phyloP scores from a whole-genome alignment of 2,888 invertebrate species.

The Liopterus haemorrhoidalis region DNA sequence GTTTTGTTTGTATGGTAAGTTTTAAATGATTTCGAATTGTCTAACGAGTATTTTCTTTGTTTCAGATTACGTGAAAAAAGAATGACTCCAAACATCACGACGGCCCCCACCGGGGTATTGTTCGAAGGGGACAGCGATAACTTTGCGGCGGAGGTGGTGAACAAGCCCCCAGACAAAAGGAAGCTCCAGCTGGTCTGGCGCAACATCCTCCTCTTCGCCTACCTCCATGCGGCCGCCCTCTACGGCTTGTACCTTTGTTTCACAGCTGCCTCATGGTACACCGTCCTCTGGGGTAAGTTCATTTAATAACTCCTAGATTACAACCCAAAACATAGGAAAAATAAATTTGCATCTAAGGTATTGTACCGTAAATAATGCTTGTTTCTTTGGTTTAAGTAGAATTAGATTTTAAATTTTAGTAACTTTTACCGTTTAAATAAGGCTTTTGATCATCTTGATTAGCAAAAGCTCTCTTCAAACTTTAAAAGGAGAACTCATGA shows the following conservation, averaged over 20 bases:
- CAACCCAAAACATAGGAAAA: neutral
- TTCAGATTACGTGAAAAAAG: too few species aligned
- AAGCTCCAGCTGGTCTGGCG: constrained; percentile 69
- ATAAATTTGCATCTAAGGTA: neutral
- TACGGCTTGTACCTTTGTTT: constrained; percentile 70
- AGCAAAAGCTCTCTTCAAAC: too few species aligned
- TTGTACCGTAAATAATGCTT: too few species aligned
- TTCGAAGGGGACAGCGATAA: constrained; percentile 61
- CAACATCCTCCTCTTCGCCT: constrained; percentile 71
- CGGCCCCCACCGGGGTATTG: constrained; percentile 53
- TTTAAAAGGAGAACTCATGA: too few species aligned
- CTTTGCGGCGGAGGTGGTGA: constrained; percentile 30
- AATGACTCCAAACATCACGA: constrained; percentile 43
- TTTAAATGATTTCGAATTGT: too few species aligned
- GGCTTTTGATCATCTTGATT: too few species aligned
- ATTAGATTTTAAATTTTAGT: too few species aligned
- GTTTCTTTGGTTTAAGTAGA: too few species aligned
- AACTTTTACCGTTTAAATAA: too few species aligned
- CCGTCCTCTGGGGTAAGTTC: constrained; percentile 65
- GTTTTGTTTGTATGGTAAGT: too few species aligned
- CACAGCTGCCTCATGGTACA: constrained; percentile 67
- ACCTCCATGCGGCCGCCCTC: constrained; percentile 67
- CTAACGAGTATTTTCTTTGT: too few species aligned
- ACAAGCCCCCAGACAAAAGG: constrained; percentile 47
- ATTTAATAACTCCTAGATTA: constrained; percentile 8